Evolutionary conservation across 2,888 invertebrate genomes (phyloP), one percentile per base, ranked within the genome.

Genomic region (Cyclophora punctaria): DNA sequence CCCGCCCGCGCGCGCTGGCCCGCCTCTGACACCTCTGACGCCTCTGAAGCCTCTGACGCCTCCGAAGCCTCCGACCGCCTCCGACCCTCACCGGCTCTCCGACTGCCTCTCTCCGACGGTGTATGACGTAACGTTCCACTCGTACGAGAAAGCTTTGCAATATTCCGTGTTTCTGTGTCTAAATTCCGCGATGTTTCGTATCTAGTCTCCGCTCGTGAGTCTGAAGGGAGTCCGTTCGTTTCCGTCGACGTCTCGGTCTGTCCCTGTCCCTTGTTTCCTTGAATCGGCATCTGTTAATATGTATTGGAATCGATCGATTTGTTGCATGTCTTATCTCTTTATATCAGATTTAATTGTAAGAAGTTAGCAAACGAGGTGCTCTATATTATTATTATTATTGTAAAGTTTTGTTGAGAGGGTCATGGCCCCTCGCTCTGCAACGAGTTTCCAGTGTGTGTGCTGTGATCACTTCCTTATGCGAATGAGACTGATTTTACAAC

Each of bases 381-480:
- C 80, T 85, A 81, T 79, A 81, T 79, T 80, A 67, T 78, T 75
- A 81, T 79, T 80, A 67, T 78, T 75, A 71, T 78, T 77, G 49
- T 55, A 80, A 79, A 71, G 73, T 85, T 83, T 73, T 69, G 79
- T 83, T 80, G 63, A 67, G 82, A 76, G 82, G 83, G 83, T 69
- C 80, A 66, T 68, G 78, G 80, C 75, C 82, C 78, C 83, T 82
- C 78, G 77, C 71, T 73, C 79, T 78, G 80, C 84, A 81, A 83
- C 84, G 85, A 84, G 78, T 83, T 82, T 85, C 86, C 87, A 83
- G 86, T 86, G 84, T 80, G 82, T 78, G 80, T 84, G 85, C 86
- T 87, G 87, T 87, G 86, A 87, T 84, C 83, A 85, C 84, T 86
- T 87, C 87, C 87, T 88, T 87, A 87, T 87, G 87, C 82, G 85